Evolutionary conservation across 2,797 vertebrate genomes (phyloP).

Genomic region (Gymnopithys bicolor): DNA sequence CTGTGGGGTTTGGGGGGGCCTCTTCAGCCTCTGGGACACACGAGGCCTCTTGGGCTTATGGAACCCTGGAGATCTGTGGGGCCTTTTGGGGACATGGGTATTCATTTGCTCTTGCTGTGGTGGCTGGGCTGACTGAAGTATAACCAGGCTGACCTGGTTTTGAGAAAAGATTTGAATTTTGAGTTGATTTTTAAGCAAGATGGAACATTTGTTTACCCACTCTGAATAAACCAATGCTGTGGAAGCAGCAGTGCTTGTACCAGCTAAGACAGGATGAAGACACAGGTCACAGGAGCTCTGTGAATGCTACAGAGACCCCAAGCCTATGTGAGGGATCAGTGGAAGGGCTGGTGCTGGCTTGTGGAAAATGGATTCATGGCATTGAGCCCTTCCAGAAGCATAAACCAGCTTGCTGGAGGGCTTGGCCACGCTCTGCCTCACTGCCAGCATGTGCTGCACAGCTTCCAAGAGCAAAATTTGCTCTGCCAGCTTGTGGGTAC

Average conservation of each 20-base stretch:
- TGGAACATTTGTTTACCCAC: neutral
- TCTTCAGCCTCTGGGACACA: neutral
- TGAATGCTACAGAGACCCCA: rapidly evolving
- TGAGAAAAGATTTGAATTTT: neutral
- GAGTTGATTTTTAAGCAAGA: neutral
- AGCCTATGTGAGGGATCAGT: no score
- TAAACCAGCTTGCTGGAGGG: neutral
- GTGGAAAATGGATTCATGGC: neutral
- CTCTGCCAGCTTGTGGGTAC: neutral
- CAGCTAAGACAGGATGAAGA: neutral
- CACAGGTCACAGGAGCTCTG: neutral
- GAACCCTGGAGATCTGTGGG: neutral
- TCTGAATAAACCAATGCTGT: neutral
- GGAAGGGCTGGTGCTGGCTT: neutral
- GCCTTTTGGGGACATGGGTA: neutral
- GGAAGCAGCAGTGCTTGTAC: neutral
- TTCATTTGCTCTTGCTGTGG: neutral
- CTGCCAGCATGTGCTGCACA: rapidly evolving
- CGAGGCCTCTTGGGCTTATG: neutral
- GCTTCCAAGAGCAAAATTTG: neutral
- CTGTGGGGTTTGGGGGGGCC: neutral
- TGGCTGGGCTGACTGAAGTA: neutral
- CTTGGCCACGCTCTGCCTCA: neutral
- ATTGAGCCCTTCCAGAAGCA: neutral
- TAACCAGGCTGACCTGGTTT: neutral